Evolutionary conservation across 2,888 invertebrate species (phyloP).

Genomic region (Tenthredo scrophulariae): DNA sequence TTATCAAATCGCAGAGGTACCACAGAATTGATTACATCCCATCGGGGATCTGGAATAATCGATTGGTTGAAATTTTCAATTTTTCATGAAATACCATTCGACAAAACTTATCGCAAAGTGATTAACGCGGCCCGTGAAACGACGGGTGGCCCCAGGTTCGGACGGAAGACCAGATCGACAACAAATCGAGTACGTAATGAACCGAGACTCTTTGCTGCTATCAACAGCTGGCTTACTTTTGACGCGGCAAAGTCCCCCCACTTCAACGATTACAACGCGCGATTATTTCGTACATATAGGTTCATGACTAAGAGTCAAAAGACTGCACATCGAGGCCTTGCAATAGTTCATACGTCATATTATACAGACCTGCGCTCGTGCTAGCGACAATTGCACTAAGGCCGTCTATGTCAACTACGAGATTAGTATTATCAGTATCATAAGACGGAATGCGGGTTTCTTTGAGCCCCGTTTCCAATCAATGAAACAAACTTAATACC

Average conservation of each 20-base stretch:
- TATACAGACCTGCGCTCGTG: not conserved
- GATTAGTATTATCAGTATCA: slow-evolving; percentile 1
- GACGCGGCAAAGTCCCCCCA: slow-evolving; percentile 15
- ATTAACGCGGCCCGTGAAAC: not conserved
- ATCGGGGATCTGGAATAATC: not conserved
- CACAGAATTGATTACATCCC: not conserved
- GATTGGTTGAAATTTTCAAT: not conserved
- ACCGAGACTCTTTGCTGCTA: slow-evolving; percentile 33
- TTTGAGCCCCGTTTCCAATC: not conserved
- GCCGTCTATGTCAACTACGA: not conserved
- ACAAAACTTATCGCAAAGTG: not conserved
- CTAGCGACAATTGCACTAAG: not conserved
- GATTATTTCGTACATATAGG: not conserved
- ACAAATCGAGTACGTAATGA: slow-evolving; percentile 44
- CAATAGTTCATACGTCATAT: not conserved
- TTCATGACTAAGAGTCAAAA: not conserved
- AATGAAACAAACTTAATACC: not conserved
- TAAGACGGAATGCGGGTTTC: not conserved
- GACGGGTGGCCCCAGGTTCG: not conserved
- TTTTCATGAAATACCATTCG: not conserved
- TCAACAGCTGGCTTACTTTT: slow-evolving; percentile 40
- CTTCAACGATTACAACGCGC: not conserved
- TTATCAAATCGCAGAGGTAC: not conserved
- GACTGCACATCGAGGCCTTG: not conserved
- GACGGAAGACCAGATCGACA: slow-evolving; percentile 14